Evolutionary conservation across 2,888 invertebrate species (phyloP), one percentile per base, ranked within the genome.

Genomic region (Punctoribates punctum): DNA sequence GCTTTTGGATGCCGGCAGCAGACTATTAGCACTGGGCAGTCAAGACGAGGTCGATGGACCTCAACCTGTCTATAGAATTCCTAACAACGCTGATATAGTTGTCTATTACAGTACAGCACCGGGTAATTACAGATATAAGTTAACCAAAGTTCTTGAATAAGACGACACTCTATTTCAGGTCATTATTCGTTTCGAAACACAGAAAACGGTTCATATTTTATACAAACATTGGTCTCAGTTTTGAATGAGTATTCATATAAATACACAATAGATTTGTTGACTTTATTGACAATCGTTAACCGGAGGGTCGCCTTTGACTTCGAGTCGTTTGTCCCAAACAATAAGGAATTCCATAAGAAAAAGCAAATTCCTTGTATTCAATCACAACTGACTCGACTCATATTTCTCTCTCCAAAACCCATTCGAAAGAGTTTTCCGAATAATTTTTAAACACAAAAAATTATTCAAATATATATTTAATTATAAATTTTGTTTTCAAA

Each of bases 161-260:
- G 97, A 42, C 1, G 60, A 92, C 96, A 83, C 93, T 92, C 8
- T 96, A 93, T 84, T 78, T 94, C 96, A 82, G 96, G 91, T 90
- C 75, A 74, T 38, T 80, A 80, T 73, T 80, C 80, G 8, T 81
- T 79, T 78, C 77, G 80, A 38, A 80, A 80, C 42, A 78, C 79
- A 4, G 38, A 75, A 9, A 65, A 78, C 48, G 79, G 79, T 75
- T 96, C 96, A 0, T 97, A 96, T 96, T 97, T 96, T 82, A 91
- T 97, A 86, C 96, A 97, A 85, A 85, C 96, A 0, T 86, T 97
- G 38, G 92, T 93, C 82, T 88, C 90, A 48, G 93, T 94, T 81
- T 83, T 96, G 73, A 88, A 89, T 77, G 88, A 88, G 79, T 88
- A 90, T 82, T 91, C 90, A 9, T 17, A 38, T 15, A 38, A 65